Percentiles rank a stretch among this genome's conserved stretches.
These are phyloP conservation scores for Hesperia comma DNA, from an alignment of 2,888 invertebrate species.

Conservation along the genomic window DNA sequence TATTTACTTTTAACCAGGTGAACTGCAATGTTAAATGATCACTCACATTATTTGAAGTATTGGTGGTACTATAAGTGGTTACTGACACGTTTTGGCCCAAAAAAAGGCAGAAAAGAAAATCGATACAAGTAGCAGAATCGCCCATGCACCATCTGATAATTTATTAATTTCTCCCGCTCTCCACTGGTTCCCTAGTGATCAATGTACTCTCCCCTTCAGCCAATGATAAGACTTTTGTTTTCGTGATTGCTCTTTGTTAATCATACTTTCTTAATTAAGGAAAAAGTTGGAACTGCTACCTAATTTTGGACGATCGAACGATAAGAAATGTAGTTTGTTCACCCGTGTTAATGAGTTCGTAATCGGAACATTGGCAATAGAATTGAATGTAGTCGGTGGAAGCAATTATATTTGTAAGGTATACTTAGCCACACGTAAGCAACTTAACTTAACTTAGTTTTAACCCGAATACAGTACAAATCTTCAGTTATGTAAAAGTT, in stretches of 20 bases:
- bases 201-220: slow-evolving; percentile 55
- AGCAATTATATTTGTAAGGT: slow-evolving; percentile 28
- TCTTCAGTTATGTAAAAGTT: too few relatives aligned
- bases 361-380: slow-evolving; percentile 48
- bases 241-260: slow-evolving; percentile 81
- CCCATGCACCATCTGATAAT: slow-evolving; percentile 64
- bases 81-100: too few relatives aligned
- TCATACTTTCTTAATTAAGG: slow-evolving; percentile 82
- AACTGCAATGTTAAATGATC: too few relatives aligned
- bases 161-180: slow-evolving; percentile 74
- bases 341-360: slow-evolving; percentile 68
- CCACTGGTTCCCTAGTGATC: slow-evolving; percentile 72
- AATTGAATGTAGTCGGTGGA: slow-evolving; percentile 31
- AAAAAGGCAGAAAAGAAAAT: too few relatives aligned
- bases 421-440: slow-evolving; percentile 21
- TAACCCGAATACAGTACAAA: neutral
- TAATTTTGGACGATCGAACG: slow-evolving; percentile 73
- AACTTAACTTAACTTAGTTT: slow-evolving; percentile 5
- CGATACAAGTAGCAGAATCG: slow-evolving; percentile 7
- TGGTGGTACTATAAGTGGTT: too few relatives aligned
- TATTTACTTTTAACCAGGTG: too few relatives aligned
- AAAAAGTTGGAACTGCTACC: slow-evolving; percentile 64
- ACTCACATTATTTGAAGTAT: too few relatives aligned
- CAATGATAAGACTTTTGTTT: slow-evolving; percentile 80
- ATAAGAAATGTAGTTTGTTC: slow-evolving; percentile 64